Conservation (phyloP, 2,888 invertebrate genomes). For the Podotricha telesiphe region DNA sequence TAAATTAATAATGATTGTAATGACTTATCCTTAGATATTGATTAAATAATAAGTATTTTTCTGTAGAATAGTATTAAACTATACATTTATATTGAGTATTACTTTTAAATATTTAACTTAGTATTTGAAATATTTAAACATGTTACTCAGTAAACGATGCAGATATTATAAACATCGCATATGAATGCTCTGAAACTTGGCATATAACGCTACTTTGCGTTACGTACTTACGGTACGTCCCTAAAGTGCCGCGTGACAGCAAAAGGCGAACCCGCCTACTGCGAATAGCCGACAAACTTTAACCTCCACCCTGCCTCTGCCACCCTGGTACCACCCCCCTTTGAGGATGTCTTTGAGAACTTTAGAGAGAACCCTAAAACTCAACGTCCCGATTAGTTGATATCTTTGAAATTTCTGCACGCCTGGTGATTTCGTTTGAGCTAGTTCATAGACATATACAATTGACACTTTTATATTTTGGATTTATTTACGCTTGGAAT, state of each 20-base stretch:
- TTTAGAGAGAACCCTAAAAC: conserved; percentile 81
- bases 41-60: not conserved
- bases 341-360: conserved; percentile 82
- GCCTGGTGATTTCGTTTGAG: conserved; percentile 58
- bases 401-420: conserved; percentile 79
- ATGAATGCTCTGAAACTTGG: conserved; percentile 41
- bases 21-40: too few species aligned
- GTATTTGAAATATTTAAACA: conserved; percentile 3
- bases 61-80: not conserved
- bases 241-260: conserved; percentile 81
- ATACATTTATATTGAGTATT: not conserved
- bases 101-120: not conserved
- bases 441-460: conserved; percentile 25
- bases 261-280: conserved; percentile 78
- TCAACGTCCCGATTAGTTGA: conserved; percentile 80
- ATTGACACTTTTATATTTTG: not conserved
- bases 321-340: conserved; percentile 78
- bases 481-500: not conserved
- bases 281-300: conserved; percentile 75
- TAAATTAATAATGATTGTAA: too few species aligned
- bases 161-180: conserved; percentile 44
- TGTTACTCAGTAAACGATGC: conserved; percentile 33
- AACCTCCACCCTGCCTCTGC: conserved; percentile 70
- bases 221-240: conserved; percentile 75
- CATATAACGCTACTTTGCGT: conserved; percentile 52